These are phyloP conservation scores for Atrina japonica DNA, from an alignment of 2,888 invertebrate species.

Conservation along the genomic window DNA sequence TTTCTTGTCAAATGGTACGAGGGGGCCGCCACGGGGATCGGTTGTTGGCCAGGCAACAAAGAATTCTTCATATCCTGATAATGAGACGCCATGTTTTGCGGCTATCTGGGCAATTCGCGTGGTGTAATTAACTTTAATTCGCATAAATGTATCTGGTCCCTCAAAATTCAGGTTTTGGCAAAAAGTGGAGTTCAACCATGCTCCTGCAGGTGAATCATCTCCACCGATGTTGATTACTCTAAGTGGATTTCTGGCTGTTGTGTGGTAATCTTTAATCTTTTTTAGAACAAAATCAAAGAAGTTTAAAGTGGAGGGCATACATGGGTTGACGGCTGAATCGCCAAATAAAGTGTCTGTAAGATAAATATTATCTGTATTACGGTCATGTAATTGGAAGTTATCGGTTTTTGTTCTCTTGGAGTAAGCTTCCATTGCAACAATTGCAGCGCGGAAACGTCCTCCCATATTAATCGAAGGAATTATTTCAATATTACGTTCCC, in stretches of 20 bases:
- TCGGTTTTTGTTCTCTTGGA: constrained; percentile 23
- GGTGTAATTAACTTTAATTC: constrained; percentile 42
- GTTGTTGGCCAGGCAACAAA: constrained; percentile 40
- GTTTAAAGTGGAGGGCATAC: constrained; percentile 33
- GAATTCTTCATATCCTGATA: constrained; percentile 41
- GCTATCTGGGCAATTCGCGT: constrained; percentile 34
- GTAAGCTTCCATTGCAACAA: constrained; percentile 43
- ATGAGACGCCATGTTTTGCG: constrained; percentile 8
- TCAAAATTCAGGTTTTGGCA: constrained; percentile 21
- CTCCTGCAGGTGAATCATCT: constrained; percentile 41
- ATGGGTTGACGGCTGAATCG: constrained; percentile 47
- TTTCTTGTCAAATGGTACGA: constrained; percentile 29
- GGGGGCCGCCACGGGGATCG: constrained; percentile 29
- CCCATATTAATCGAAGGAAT: constrained; percentile 63
- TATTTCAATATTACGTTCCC: constrained; percentile 49
- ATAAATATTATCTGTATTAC: constrained; percentile 23
- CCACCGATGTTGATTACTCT: constrained; percentile 43
- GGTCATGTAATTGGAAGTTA: constrained; percentile 18
- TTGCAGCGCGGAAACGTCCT: constrained; percentile 52
- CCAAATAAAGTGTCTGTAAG: constrained; percentile 40
- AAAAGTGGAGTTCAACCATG: constrained; percentile 43
- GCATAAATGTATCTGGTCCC: constrained; percentile 37
- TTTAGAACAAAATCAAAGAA: constrained; percentile 39
- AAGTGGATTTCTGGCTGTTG: constrained; percentile 29
- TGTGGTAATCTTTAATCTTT: constrained; percentile 39